Conservation (phyloP, 2,113 vertebrate genomes). For the Glaucomys volans region DNA sequence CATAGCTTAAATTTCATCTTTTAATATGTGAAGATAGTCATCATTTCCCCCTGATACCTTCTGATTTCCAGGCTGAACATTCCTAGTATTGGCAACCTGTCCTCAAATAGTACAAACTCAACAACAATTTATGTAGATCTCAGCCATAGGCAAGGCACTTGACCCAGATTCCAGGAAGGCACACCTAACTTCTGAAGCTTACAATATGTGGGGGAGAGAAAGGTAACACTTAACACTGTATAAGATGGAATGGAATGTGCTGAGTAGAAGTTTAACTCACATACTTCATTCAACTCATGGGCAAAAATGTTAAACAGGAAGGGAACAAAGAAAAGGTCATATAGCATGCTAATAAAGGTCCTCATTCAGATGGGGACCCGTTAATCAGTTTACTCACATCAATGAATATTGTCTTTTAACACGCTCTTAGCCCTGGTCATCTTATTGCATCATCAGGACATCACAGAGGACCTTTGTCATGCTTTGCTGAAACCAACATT, state of each 20-base stretch:
- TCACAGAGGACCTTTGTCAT: neutral
- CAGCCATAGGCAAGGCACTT: neutral
- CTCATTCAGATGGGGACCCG: neutral
- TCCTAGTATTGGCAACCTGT: neutral
- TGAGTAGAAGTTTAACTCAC: conserved; percentile 27
- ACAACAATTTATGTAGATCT: neutral
- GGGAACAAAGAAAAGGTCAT: neutral
- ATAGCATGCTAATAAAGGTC: neutral
- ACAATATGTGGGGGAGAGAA: neutral
- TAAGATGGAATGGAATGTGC: neutral
- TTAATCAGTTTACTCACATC: neutral
- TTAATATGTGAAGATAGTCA: conserved; percentile 13
- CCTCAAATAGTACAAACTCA: neutral
- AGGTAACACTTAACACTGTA: neutral
- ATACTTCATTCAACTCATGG: neutral
- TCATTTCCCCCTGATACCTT: neutral
- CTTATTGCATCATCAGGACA: neutral
- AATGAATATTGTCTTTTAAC: neutral
- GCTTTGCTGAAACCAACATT: neutral
- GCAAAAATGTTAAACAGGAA: neutral
- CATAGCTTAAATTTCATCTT: conserved; percentile 32
- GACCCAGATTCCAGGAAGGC: neutral
- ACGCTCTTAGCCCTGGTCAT: neutral
- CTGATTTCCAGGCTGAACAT: conserved; percentile 11
- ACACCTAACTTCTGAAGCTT: neutral